Evolutionary conservation across 2,888 invertebrate genomes (phyloP).

Genomic region (Microchrysa polita): DNA sequence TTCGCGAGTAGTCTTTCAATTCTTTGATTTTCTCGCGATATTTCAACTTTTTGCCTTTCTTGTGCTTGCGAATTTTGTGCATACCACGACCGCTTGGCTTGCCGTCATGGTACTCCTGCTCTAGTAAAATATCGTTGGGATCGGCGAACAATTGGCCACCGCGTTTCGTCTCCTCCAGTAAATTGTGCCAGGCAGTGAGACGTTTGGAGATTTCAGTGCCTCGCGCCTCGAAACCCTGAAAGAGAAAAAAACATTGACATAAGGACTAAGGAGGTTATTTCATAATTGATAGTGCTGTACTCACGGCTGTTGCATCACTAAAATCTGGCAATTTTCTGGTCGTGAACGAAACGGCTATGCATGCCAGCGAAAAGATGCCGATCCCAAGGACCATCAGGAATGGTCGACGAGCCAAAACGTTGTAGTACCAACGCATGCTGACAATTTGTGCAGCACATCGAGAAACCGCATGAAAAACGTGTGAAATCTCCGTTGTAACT

Average conservation of each 20-base stretch:
- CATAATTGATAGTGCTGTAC: conserved; percentile 55
- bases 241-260: conserved; percentile 46
- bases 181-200: conserved; percentile 85
- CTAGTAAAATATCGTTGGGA: conserved; percentile 71
- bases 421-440: conserved; percentile 70
- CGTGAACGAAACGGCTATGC: conserved; percentile 73
- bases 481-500: conserved; percentile 4
- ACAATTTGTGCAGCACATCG: conserved; percentile 19
- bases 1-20: conserved; percentile 49
- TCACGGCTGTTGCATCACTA: conserved; percentile 84
- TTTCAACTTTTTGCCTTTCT: conserved; percentile 53
- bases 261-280: no score
- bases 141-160: conserved; percentile 77
- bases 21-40: conserved; percentile 51
- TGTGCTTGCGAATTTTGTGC: conserved; percentile 57
- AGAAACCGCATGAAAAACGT: conserved; percentile 24
- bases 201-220: conserved; percentile 86
- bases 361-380: conserved; percentile 71
- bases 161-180: conserved; percentile 77
- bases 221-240: conserved; percentile 88
- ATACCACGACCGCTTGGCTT: conserved; percentile 56
- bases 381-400: conserved; percentile 72
- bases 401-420: conserved; percentile 74
- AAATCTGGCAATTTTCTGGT: conserved; percentile 79
- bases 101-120: conserved; percentile 58